Percentiles rank a stretch among this genome's conserved stretches.
These are phyloP conservation scores for Temnothorax curvispinosus DNA, from an alignment of 1,140 invertebrate genomes.

Conservation along the genomic window DNA sequence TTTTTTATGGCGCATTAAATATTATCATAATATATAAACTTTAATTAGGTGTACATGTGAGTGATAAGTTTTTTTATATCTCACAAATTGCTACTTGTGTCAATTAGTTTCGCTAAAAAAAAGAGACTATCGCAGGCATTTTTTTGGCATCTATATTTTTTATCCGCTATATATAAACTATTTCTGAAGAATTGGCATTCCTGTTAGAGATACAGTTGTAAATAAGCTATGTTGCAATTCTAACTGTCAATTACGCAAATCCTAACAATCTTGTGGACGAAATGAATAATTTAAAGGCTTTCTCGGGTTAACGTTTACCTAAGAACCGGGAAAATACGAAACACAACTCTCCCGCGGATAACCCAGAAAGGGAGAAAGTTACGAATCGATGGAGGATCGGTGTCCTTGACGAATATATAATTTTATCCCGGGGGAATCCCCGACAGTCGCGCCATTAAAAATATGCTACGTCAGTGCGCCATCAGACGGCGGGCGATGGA, in stretches of 20 bases:
- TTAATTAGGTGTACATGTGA: slow-evolving; percentile 25
- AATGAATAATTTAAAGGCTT: neutral
- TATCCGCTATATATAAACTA: neutral
- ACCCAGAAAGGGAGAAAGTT: no score
- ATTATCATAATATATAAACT: slow-evolving; percentile 14
- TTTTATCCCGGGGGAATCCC: neutral
- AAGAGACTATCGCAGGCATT: neutral
- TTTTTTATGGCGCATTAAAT: neutral
- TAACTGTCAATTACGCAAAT: neutral
- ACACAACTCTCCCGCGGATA: neutral
- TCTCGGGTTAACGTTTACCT: neutral
- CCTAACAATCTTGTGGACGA: neutral
- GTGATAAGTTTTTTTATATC: slow-evolving; percentile 35
- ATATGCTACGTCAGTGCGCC: slow-evolving; percentile 44
- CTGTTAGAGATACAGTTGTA: no score
- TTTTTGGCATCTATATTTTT: neutral
- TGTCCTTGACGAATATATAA: neutral
- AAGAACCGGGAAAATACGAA: neutral
- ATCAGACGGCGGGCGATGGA: slow-evolving; percentile 59
- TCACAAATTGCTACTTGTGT: slow-evolving; percentile 39
- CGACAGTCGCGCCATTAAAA: slow-evolving; percentile 55
- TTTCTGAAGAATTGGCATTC: neutral
- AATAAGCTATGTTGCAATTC: neutral
- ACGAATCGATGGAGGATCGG: slow-evolving; percentile 19
- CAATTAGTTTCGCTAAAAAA: neutral